phyloP scores from a whole-genome alignment of 2,888 invertebrate species.

The Vandiemenella viatica region DNA sequence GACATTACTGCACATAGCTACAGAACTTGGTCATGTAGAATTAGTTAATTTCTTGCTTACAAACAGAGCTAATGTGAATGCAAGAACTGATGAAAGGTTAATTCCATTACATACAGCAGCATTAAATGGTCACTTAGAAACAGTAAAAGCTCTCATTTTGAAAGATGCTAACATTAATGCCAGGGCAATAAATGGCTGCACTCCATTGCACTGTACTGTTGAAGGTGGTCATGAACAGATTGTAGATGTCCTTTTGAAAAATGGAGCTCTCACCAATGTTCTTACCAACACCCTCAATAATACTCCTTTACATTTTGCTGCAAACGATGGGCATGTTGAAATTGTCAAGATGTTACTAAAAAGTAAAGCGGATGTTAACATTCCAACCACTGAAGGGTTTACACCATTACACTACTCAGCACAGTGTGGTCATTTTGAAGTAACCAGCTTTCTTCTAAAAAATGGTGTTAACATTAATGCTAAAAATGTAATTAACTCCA shows the following conservation, averaged over 20 bases:
- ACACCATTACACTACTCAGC: conserved; percentile 7
- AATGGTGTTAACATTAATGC: conserved; percentile 14
- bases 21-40: conserved; percentile 8
- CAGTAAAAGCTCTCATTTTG: conserved; percentile 7
- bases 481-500: conserved; percentile 1
- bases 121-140: conserved; percentile 5
- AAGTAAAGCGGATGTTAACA: conserved; percentile 3
- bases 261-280: background rate
- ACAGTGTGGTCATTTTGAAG: conserved; percentile 1
- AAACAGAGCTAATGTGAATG: conserved; percentile 13
- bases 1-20: conserved; percentile 14
- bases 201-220: conserved; percentile 12
- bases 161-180: conserved; percentile 14
- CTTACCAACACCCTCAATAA: background rate
- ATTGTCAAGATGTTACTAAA: conserved; percentile 3
- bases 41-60: conserved; percentile 14
- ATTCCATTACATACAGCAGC: conserved; percentile 16
- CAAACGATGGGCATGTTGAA: conserved; percentile 2
- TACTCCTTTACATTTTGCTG: conserved; percentile 6
- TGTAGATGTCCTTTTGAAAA: background rate
- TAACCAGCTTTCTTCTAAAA: conserved; percentile 1
- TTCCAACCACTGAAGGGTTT: background rate
- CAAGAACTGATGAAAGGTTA: conserved; percentile 1
- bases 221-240: conserved; percentile 6
- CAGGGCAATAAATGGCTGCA: conserved; percentile 8